Evolutionary conservation across 1,140 invertebrate genomes (phyloP).

Genomic region (Uloborus diversus): DNA sequence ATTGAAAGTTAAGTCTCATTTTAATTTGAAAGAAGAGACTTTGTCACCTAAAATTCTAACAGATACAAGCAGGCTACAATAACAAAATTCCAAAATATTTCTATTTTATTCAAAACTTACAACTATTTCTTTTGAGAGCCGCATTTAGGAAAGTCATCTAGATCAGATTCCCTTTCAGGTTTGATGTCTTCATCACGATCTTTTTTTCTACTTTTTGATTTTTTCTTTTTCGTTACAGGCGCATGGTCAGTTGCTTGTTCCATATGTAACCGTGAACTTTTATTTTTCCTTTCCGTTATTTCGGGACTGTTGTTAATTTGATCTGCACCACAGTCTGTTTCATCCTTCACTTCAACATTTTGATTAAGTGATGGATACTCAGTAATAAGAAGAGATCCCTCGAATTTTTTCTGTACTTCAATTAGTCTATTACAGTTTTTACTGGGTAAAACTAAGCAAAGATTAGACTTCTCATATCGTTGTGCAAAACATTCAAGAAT

Average conservation of each 20-base stretch:
- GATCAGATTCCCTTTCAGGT: not conserved
- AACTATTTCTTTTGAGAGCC: not conserved
- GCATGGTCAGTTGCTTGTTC: not conserved
- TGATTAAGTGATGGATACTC: too few species aligned
- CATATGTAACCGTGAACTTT: too few species aligned
- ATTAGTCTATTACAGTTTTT: not conserved
- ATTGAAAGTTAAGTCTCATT: too few species aligned
- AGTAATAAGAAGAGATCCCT: not conserved
- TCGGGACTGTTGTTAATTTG: too few species aligned
- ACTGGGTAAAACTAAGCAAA: slow-evolving; percentile 21
- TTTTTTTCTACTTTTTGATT: not conserved
- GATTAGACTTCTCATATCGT: not conserved
- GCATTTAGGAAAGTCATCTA: slow-evolving; percentile 23
- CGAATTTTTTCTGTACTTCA: not conserved
- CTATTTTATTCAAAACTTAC: not conserved
- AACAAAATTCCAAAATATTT: too few species aligned
- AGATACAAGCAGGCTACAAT: too few species aligned
- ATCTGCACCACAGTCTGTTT: too few species aligned
- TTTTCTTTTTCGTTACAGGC: not conserved
- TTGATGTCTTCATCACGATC: not conserved
- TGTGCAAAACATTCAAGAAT: not conserved
- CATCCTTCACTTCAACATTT: too few species aligned
- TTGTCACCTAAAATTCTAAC: too few species aligned
- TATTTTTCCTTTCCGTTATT: too few species aligned
- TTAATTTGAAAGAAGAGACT: too few species aligned